Percentiles rank a stretch among this genome's conserved stretches.
These are phyloP conservation scores for Trilocha varians DNA, from an alignment of 2,888 invertebrate genomes.

Conservation along the genomic window DNA sequence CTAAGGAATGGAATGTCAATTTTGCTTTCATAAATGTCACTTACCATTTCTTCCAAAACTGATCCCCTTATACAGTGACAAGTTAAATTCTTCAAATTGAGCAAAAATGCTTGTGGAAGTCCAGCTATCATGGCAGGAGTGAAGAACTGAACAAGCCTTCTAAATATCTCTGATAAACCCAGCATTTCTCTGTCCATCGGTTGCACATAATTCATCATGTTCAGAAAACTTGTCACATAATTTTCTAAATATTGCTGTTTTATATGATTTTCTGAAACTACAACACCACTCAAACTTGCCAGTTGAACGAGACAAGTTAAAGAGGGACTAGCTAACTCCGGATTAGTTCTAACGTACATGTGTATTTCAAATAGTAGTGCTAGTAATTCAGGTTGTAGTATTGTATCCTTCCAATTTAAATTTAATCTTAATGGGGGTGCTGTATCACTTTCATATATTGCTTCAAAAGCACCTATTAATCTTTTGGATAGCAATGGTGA, in stretches of 20 bases:
- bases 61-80: conserved; percentile 60
- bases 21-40: conserved; percentile 17
- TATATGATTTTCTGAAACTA: conserved; percentile 42
- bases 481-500: conserved; percentile 78
- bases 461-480: conserved; percentile 80
- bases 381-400: conserved; percentile 81
- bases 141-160: conserved; percentile 60
- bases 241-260: conserved; percentile 63
- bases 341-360: conserved; percentile 84
- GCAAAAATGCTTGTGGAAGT: conserved; percentile 54
- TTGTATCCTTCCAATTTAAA: conserved; percentile 82
- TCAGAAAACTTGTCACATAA: conserved; percentile 58
- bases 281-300: conserved; percentile 58
- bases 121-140: conserved; percentile 52
- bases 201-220: conserved; percentile 58
- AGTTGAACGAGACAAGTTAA: conserved; percentile 88
- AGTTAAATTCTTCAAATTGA: conserved; percentile 55
- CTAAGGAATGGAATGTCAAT: not conserved
- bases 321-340: conserved; percentile 83
- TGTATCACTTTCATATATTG: conserved; percentile 78
- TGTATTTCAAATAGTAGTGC: conserved; percentile 88
- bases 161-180: conserved; percentile 60
- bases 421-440: conserved; percentile 76
- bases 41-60: conserved; percentile 61
- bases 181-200: conserved; percentile 58